Evolutionary conservation across 2,797 vertebrate genomes (phyloP).

Genomic region (Anabas testudineus): DNA sequence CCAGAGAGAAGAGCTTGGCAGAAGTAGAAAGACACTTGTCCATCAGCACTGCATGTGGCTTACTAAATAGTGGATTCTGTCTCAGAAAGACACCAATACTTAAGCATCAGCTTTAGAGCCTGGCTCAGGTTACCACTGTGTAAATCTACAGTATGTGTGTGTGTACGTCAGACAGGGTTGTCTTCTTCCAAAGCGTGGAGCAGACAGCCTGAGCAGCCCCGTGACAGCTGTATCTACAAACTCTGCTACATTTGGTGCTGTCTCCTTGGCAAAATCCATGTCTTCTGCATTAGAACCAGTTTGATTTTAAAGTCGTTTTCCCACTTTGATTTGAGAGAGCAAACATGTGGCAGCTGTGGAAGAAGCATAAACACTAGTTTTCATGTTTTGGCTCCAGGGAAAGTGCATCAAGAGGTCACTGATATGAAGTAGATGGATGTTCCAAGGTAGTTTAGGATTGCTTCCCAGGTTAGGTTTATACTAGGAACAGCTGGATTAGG

Average conservation of each 20-base stretch:
- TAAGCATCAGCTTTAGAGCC: conserved; percentile 12
- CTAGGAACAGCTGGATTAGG: not conserved
- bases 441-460: too few relatives aligned
- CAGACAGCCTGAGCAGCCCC: conserved; percentile 36
- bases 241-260: conserved; percentile 12
- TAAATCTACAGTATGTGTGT: not conserved
- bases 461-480: not conserved
- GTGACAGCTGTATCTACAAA: conserved; percentile 53
- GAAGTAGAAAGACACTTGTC: not conserved
- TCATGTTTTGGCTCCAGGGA: not conserved
- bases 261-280: conserved; percentile 11
- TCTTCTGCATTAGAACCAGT: conserved; percentile 7
- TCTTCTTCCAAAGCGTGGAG: conserved; percentile 41
- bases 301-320: conserved; percentile 11
- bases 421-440: not conserved
- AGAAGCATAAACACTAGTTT: not conserved
- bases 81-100: conserved; percentile 6
- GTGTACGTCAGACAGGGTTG: not conserved
- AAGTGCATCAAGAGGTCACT: not conserved
- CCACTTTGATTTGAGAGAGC: conserved; percentile 11
- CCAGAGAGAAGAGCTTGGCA: not conserved
- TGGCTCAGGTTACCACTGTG: conserved; percentile 1
- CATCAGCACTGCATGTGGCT: conserved; percentile 2
- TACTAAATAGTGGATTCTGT: not conserved
- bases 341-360: conserved; percentile 7